Base-by-base conservation (phyloP, 2,888 invertebrate genomes). In the Willowsia nigromaculata region DNA sequence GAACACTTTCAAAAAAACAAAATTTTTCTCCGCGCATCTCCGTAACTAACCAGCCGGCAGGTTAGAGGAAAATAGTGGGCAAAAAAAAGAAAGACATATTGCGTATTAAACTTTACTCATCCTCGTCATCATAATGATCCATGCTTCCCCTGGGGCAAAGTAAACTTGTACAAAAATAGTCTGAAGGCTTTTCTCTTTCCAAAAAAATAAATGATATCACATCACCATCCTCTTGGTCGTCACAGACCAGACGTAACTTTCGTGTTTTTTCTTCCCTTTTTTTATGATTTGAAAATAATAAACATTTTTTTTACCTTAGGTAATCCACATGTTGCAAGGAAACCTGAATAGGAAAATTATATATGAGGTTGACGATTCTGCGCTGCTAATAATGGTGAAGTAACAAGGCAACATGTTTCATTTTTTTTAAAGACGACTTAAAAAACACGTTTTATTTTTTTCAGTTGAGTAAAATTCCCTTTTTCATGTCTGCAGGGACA, bases 31-130 rank as follows among this genome's bases (percentile, higher is more conserved):
- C 22, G n/a, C n/a, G 40, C 13, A 25, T 27, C 15, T 37, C 3
- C 9, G n/a, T 37, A n/a, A n/a, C n/a, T n/a, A n/a, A n/a, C n/a
- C n/a, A 40, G 6, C 9, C 9, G 11, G 13, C 37, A 33, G n/a
- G 65, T 68, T 37, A 37, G 13, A 68, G 47, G 15, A 47, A 74
- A 74, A 25, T n/a, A n/a, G n/a, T n/a, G 27, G 1, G 40, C 40
- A 25, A 25, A 71, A 25, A 47, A 74, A 25, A n/a, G 68, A 71
- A 71, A 37, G 68, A 3, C 40, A 22, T 40, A 71, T 40, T 18
- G 40, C 37, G 65, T 71, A 71, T 71, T 71, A 71, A 71, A 71
- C 68, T 71, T 71, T 71, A 22, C 68, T 43, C 68, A 27, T 71
- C 40, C 68, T 40, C 37, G 37, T 71, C 68, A 40, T 71, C 68